A percentile compares a stretch with the other conserved stretches of the same genome.
Evolutionary conservation across 2,888 invertebrate genomes (phyloP).

Genomic region (Stenurella melanura): DNA sequence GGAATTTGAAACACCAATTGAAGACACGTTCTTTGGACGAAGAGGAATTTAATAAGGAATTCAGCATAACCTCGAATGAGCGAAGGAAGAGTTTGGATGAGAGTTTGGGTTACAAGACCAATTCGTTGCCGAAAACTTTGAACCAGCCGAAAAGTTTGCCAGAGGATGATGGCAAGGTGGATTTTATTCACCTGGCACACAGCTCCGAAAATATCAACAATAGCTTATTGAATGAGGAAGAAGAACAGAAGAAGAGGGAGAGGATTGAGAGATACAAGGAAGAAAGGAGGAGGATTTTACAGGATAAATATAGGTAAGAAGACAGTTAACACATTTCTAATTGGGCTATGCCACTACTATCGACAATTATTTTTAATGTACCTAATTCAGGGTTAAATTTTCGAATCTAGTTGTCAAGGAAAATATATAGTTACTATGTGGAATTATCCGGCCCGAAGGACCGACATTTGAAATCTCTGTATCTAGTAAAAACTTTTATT

Average conservation of each 20-base stretch:
- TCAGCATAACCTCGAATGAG: constrained; percentile 71
- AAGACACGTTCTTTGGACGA: constrained; percentile 84
- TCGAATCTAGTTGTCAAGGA: neutral
- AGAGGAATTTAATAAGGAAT: constrained; percentile 83
- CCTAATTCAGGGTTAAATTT: neutral
- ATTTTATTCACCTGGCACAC: constrained; percentile 67
- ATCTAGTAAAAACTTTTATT: no score
- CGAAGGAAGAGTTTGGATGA: constrained; percentile 79
- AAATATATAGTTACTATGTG: neutral
- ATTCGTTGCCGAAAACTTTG: constrained; percentile 77
- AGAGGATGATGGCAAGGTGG: constrained; percentile 68
- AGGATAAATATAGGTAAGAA: constrained; percentile 82
- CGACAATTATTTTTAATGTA: no score
- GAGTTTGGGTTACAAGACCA: constrained; percentile 65
- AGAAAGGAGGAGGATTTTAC: constrained; percentile 87
- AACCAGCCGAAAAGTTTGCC: constrained; percentile 77
- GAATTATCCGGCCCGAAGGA: neutral
- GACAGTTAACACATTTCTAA: neutral
- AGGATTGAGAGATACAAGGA: constrained; percentile 94
- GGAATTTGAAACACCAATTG: constrained; percentile 78
- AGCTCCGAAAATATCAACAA: constrained; percentile 65
- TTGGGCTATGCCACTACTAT: no score
- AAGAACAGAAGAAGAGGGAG: constrained; percentile 80
- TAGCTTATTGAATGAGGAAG: constrained; percentile 58
- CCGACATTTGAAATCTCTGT: neutral